Evolutionary conservation across 2,888 invertebrate genomes (phyloP).

Genomic region (Ditylenchus weischeri): DNA sequence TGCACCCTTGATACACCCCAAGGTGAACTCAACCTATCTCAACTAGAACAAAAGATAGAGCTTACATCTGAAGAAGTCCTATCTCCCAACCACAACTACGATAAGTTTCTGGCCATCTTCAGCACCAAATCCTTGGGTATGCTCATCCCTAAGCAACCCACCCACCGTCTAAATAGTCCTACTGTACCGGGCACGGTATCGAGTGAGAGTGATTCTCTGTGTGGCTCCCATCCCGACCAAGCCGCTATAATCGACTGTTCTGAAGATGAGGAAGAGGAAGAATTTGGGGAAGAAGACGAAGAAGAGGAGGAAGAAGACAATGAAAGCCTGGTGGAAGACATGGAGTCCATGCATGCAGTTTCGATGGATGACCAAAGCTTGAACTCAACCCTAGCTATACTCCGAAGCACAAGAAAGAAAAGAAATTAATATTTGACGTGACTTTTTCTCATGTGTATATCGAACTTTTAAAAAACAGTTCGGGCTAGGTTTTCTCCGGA

Average conservation of each 20-base stretch:
- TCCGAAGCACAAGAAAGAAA: slow-evolving; percentile 17
- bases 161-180: neutral
- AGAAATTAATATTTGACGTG: slow-evolving; percentile 10
- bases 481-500: too few species aligned
- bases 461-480: too few species aligned
- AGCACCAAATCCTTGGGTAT: neutral
- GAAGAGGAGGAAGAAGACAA: slow-evolving; percentile 16
- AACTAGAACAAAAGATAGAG: slow-evolving; percentile 4
- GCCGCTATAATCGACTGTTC: slow-evolving; percentile 7
- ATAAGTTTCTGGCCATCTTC: slow-evolving; percentile 1
- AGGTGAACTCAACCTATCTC: neutral
- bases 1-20: neutral
- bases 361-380: neutral
- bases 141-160: neutral
- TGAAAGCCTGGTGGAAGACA: slow-evolving; percentile 16
- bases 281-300: neutral
- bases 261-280: slow-evolving; percentile 18
- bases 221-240: neutral
- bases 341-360: neutral
- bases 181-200: neutral
- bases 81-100: neutral
- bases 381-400: slow-evolving; percentile 17
- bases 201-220: neutral
- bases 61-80: neutral
- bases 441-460: slow-evolving; percentile 8